A percentile compares a stretch with the other conserved stretches of the same genome.
phyloP scores from a whole-genome alignment of 2,888 invertebrate species.

The Cataglyphis cursor region DNA sequence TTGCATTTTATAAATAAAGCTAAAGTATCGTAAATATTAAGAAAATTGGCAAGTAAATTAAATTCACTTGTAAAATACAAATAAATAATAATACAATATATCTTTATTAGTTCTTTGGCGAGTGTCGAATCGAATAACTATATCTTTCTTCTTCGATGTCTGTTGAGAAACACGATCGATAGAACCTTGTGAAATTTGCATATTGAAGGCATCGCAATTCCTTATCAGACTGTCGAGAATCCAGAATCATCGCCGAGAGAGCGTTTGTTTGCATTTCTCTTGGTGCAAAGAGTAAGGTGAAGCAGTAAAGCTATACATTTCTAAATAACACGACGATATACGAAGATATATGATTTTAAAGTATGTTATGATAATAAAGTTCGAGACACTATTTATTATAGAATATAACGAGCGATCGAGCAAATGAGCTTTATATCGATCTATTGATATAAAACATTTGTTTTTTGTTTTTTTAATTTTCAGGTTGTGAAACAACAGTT shows the following conservation, averaged over 20 bases:
- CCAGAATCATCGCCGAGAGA: conserved; percentile 57
- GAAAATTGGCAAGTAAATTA: neutral
- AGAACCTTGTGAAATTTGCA: conserved; percentile 66
- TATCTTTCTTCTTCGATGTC: conserved; percentile 16
- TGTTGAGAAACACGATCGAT: conserved; percentile 47
- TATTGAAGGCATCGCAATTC: conserved; percentile 65
- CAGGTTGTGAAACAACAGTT: too few relatives aligned
- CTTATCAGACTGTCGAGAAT: conserved; percentile 65
- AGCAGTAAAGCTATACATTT: conserved; percentile 49
- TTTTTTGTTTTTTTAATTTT: conserved; percentile 9
- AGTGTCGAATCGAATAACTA: conserved; percentile 20
- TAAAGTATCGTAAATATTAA: neutral
- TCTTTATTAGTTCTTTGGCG: neutral
- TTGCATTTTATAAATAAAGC: neutral
- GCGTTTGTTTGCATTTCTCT: conserved; percentile 68
- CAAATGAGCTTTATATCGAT: neutral
- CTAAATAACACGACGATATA: conserved; percentile 16
- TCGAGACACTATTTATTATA: neutral
- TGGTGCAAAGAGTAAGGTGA: conserved; percentile 20
- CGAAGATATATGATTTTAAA: neutral
- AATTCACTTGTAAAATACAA: neutral
- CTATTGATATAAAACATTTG: neutral
- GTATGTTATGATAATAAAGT: neutral
- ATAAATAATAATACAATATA: neutral
- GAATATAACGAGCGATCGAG: neutral